Conservation (phyloP, 2,113 vertebrate species). For the Ammodytes marinus region DNA sequence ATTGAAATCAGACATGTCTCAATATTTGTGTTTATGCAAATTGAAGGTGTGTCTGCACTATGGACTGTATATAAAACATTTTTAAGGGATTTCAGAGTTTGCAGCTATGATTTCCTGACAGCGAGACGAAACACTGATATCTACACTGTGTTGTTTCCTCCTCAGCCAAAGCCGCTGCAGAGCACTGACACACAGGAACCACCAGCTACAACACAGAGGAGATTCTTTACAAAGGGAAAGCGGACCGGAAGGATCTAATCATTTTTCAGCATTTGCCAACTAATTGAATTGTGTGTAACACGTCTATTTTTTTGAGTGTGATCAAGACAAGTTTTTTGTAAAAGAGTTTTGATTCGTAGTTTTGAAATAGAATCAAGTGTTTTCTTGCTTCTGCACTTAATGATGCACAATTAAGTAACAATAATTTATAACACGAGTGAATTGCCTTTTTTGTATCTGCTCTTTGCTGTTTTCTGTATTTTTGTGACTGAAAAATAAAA, state of each 20-base stretch:
- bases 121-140: not conserved
- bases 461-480: not conserved
- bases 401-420: slow-evolving; percentile 19
- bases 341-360: slow-evolving; percentile 25
- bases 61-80: not conserved
- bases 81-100: not conserved
- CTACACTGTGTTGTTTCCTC: slow-evolving; percentile 18
- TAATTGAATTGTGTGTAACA: slow-evolving; percentile 32
- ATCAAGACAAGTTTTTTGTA: slow-evolving; percentile 7
- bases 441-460: slow-evolving; percentile 15
- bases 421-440: slow-evolving; percentile 57
- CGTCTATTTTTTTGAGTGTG: slow-evolving; percentile 4
- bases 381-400: slow-evolving; percentile 56
- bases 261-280: slow-evolving; percentile 7
- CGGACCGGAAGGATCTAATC: not conserved
- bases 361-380: slow-evolving; percentile 41
- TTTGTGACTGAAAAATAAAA: slow-evolving; percentile 22
- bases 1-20: not conserved
- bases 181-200: slow-evolving; percentile 77
- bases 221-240: not conserved
- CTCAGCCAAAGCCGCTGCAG: slow-evolving; percentile 88
- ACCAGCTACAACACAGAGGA: slow-evolving; percentile 6
- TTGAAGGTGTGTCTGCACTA: not conserved
- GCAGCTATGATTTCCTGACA: not conserved
- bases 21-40: not conserved